Percentiles rank a stretch among this genome's conserved stretches.
These are phyloP conservation scores for Pristiophorus japonicus DNA, from an alignment of 2,113 vertebrate genomes.

Conservation along the genomic window DNA sequence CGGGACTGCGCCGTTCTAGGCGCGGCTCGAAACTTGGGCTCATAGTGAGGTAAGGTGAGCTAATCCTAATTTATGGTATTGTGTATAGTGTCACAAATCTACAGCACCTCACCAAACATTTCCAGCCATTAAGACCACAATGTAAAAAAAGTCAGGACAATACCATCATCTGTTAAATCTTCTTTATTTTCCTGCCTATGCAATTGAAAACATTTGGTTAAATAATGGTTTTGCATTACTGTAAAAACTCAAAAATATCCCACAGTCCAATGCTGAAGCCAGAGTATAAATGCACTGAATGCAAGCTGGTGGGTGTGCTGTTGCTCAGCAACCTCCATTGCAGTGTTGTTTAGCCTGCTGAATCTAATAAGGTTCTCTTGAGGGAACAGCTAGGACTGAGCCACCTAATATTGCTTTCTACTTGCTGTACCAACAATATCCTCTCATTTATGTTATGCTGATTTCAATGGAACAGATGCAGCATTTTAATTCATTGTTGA, in stretches of 20 bases:
- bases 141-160: background rate
- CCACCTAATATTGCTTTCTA: conserved; percentile 3
- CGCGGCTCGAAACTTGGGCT: no score
- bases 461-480: background rate
- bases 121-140: background rate
- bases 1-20: no score
- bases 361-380: background rate
- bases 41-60: background rate
- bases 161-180: background rate
- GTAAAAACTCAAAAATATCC: background rate
- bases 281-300: background rate
- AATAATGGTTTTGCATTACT: background rate
- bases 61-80: background rate
- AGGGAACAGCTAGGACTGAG: background rate
- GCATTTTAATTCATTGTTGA: background rate
- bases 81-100: background rate
- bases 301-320: background rate
- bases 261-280: background rate
- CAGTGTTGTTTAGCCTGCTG: background rate
- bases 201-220: background rate
- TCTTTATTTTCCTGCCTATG: background rate
- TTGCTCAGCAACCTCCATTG: conserved; percentile 22
- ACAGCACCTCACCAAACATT: background rate
- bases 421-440: background rate
- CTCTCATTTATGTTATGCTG: background rate